Conservation (phyloP, 1,140 invertebrate species). For the Drosophila kurseongensis region DNA sequence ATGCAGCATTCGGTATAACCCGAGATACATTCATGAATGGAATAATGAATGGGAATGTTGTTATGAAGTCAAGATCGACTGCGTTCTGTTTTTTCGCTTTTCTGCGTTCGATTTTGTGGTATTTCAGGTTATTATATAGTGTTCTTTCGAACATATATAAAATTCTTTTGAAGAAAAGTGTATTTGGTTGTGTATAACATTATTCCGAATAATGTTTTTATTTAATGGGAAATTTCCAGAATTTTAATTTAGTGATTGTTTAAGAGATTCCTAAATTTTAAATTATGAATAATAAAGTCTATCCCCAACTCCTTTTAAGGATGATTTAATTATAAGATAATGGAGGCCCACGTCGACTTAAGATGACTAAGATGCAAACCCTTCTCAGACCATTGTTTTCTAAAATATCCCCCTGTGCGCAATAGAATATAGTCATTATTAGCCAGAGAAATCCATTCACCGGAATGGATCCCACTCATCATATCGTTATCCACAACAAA, state of each 20-base stretch:
- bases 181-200: too few relatives aligned
- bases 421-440: constrained; percentile 11
- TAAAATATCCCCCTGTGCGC: neutral
- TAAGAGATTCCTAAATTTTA: too few relatives aligned
- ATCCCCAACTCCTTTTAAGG: too few relatives aligned
- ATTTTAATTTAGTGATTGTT: too few relatives aligned
- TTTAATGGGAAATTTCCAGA: too few relatives aligned
- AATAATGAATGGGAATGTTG: constrained; percentile 30
- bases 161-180: neutral
- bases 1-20: constrained; percentile 24
- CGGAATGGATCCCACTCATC: constrained; percentile 35
- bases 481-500: constrained; percentile 27
- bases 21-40: constrained; percentile 39
- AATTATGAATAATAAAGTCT: neutral
- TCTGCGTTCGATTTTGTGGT: constrained; percentile 11
- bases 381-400: neutral
- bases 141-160: neutral
- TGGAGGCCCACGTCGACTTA: too few relatives aligned
- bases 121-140: constrained; percentile 22
- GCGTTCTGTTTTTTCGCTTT: neutral
- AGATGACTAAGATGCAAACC: neutral
- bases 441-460: constrained; percentile 23
- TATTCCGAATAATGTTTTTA: too few relatives aligned
- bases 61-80: neutral
- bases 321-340: too few relatives aligned